Evolutionary conservation across 2,113 vertebrate species (phyloP), one percentile per base, ranked within the genome.

Genomic region (Rostratula benghalensis): DNA sequence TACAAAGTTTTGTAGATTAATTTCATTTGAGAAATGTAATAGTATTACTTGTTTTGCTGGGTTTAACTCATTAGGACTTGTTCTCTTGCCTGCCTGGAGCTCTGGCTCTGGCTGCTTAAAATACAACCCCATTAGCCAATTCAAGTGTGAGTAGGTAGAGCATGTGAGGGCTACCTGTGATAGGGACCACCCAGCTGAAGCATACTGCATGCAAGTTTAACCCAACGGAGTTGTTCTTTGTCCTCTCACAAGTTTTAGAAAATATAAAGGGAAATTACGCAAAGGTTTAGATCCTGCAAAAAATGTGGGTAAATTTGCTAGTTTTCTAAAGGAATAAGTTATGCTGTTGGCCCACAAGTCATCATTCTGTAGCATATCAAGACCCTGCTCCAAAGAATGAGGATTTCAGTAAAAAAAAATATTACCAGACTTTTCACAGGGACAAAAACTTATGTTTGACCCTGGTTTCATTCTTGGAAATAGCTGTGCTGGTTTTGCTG

Each of bases 381-480:
- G 39, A 45, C 39, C 10, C 50, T 87, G 23, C 54, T 78, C 33
- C 54, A 70, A 35, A 74, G 39, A 64, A 65, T 81, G 24, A 84
- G 27, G 35, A 56, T 7, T 68, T 14, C 15, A 57, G 18, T 59
- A 0, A 76, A 67, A 80, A 80, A 68, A 39, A 23, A 27, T 18
- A 54, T 83, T 86, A 87, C 46, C 68, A 90, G 35, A 70, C 28
- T 92, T 87, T 43, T 90, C 35, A 61, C 60, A 85, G 33, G 30
- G 41, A 21, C 56, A 94, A 74, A 45, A 82, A 17, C 24, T 65
- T 28, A 31, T 43, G 21, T 65, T 94, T 94, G 69, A 70, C 83
- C 74, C 35, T 57, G 60, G 30, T 21, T 33, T 88, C 20, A 23
- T 90, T 95, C 70, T 90, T 94, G 91, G 79, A 92, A 92, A 84